phyloP scores from a whole-genome alignment of 2,113 vertebrate species.

The Daubentonia madagascariensis region DNA sequence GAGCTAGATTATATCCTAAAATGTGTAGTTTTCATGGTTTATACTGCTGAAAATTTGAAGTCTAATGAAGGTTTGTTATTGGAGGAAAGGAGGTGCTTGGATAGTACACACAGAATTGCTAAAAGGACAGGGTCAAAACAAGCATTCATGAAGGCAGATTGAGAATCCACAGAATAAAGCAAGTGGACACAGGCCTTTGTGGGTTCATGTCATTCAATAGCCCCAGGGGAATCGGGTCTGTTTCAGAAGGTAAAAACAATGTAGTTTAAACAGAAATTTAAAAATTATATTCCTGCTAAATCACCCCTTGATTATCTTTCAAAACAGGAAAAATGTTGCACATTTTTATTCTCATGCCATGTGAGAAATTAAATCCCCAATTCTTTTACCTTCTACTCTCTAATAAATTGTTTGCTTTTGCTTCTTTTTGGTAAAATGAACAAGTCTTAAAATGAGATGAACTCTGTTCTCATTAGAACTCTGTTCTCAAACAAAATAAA shows the following conservation, averaged over 20 bases:
- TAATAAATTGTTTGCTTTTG: not conserved
- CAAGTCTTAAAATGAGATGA: not conserved
- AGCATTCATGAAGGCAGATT: not conserved
- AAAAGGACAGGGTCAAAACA: not conserved
- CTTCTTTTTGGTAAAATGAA: not conserved
- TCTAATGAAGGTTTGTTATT: not conserved
- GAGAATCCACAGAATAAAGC: not conserved
- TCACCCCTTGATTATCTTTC: not conserved
- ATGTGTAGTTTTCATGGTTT: not conserved
- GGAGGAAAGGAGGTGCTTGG: not conserved
- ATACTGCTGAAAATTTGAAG: not conserved
- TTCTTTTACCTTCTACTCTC: not conserved
- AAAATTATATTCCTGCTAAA: not conserved
- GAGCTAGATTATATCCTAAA: not conserved
- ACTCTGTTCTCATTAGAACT: not conserved
- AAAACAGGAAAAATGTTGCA: not conserved
- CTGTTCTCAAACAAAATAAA: not conserved
- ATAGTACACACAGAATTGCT: not conserved
- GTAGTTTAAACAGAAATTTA: not conserved
- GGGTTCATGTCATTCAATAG: not conserved
- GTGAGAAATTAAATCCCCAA: not conserved
- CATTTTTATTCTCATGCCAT: not conserved
- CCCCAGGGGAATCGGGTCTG: too few relatives aligned
- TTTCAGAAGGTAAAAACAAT: not conserved
- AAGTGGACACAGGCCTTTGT: slow-evolving; percentile 12